These are phyloP conservation scores for Gonioctena quinquepunctata DNA, from an alignment of 1,140 invertebrate species.

Conservation along the genomic window DNA sequence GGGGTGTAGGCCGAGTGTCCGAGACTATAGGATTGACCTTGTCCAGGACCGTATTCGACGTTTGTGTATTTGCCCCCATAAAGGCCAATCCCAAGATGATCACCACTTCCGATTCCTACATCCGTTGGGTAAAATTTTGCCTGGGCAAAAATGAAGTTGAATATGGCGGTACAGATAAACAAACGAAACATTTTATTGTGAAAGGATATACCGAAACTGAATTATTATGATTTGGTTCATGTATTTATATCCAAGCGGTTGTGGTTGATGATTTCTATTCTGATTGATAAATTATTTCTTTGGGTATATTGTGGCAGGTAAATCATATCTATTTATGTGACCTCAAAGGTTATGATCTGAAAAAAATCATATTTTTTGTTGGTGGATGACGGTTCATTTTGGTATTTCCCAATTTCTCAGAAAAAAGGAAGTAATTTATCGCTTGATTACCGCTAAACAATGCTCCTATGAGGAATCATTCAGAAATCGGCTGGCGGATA, in stretches of 20 bases:
- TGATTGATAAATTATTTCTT: not conserved
- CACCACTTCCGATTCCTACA: slow-evolving; percentile 33
- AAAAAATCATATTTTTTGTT: not conserved
- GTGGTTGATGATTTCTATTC: not conserved
- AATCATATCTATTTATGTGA: not conserved
- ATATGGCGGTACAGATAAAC: not conserved
- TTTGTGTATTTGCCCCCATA: slow-evolving; percentile 21
- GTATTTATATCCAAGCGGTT: not conserved
- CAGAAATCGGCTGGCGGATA: no score
- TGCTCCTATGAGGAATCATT: not conserved
- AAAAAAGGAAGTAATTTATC: slow-evolving; percentile 10
- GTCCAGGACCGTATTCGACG: not conserved
- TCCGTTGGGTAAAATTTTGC: slow-evolving; percentile 5
- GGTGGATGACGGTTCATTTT: not conserved
- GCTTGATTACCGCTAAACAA: not conserved
- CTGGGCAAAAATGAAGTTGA: not conserved
- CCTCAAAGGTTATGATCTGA: not conserved
- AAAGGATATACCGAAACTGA: not conserved
- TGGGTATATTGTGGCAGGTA: not conserved
- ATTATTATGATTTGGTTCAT: not conserved
- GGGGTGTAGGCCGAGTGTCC: slow-evolving; percentile 37
- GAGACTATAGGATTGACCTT: slow-evolving; percentile 37
- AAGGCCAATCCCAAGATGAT: not conserved
- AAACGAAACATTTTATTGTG: not conserved
- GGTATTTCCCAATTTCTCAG: not conserved